phyloP scores from a whole-genome alignment of 92 coral and sea anemone genomes.

The Porites rus region DNA sequence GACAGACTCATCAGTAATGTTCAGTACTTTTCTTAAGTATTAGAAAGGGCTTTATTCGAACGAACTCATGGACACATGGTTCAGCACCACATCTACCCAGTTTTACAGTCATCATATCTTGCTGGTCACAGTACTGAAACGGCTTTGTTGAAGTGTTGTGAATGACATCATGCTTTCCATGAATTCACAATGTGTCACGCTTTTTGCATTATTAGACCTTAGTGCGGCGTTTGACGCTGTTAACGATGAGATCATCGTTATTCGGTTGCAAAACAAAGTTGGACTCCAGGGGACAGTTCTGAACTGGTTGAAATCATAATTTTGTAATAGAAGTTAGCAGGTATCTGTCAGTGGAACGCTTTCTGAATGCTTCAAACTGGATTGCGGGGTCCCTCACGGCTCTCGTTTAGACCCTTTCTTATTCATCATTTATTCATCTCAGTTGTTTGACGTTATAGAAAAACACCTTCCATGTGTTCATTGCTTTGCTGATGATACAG shows the following conservation, averaged over 20 bases:
- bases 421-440: too few relatives aligned
- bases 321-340: too few relatives aligned
- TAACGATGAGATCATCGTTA: neutral
- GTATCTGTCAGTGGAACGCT: too few relatives aligned
- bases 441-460: too few relatives aligned
- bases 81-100: neutral
- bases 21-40: neutral
- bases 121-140: conserved; percentile 3
- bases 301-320: neutral
- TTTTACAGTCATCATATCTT: conserved; percentile 9
- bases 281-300: neutral
- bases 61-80: neutral
- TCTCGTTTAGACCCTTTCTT: too few relatives aligned
- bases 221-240: neutral
- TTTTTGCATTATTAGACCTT: neutral
- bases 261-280: neutral
- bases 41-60: neutral
- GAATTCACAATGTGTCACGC: neutral
- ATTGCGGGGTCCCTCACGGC: too few relatives aligned
- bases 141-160: neutral
- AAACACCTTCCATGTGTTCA: too few relatives aligned
- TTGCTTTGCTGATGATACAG: too few relatives aligned
- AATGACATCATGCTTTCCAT: neutral
- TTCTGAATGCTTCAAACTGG: too few relatives aligned
- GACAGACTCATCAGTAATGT: neutral